A percentile compares a stretch with the other conserved stretches of the same genome.
Evolutionary conservation across 2,888 invertebrate genomes (phyloP).

Genomic region (Melieria omissa): DNA sequence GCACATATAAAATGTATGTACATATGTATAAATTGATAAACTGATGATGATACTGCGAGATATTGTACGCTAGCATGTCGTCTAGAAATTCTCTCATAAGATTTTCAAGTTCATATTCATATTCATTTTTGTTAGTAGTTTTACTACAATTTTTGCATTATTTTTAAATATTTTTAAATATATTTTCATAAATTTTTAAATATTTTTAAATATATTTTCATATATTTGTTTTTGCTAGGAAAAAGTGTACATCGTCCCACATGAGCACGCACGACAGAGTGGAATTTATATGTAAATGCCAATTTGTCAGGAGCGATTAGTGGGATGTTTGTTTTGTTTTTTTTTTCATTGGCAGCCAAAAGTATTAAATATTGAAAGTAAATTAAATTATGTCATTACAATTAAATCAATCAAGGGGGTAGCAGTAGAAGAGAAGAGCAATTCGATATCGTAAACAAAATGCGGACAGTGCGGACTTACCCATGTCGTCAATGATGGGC

Average conservation of each 20-base stretch:
- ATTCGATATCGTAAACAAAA: background rate
- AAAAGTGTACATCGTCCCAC: constrained; percentile 2
- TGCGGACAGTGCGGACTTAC: constrained; percentile 72
- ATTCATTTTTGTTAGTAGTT: constrained; percentile 6
- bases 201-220: constrained; percentile 43
- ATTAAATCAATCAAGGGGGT: constrained; percentile 29
- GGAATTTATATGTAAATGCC: background rate
- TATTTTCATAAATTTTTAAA: constrained; percentile 34
- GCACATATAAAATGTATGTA: constrained; percentile 13
- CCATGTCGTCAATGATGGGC: constrained; percentile 94
- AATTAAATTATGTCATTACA: constrained; percentile 3
- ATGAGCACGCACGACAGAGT: background rate
- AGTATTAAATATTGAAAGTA: background rate
- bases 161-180: constrained; percentile 17
- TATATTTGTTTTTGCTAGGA: background rate
- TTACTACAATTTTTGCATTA: constrained; percentile 21
- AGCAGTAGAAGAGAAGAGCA: constrained; percentile 25
- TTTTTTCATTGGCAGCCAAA: background rate
- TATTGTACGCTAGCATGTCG: too few relatives aligned
- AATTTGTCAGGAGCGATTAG: background rate
- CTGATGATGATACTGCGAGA: too few relatives aligned
- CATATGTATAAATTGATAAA: too few relatives aligned
- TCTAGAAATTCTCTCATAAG: constrained; percentile 3
- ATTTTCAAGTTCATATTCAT: background rate
- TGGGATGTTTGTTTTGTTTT: background rate